Percentiles rank a stretch among this genome's conserved stretches.
phyloP scores from a whole-genome alignment of 2,797 vertebrate genomes.

The Sternotherus odoratus region DNA sequence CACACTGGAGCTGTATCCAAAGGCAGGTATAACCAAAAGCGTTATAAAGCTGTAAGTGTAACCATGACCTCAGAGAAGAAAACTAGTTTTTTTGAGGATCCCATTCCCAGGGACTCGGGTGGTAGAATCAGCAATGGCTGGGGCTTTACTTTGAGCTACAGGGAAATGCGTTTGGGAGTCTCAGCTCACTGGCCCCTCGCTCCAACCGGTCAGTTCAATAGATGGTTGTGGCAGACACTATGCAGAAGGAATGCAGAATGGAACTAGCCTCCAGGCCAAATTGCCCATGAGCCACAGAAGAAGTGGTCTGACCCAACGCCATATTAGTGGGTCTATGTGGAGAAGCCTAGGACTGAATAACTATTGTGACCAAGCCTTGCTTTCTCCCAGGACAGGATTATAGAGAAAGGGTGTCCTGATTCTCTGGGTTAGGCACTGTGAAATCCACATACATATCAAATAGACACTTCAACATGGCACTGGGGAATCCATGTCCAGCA shows the following conservation, averaged over 20 bases:
- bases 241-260: neutral
- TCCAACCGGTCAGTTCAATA: neutral
- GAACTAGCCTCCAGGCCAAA: neutral
- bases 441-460: neutral
- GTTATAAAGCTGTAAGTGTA: no score
- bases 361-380: neutral
- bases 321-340: no score
- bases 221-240: neutral
- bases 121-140: neutral
- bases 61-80: no score
- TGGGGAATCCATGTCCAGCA: neutral
- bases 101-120: neutral
- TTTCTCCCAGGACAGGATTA: neutral
- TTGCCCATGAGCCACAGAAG: neutral
- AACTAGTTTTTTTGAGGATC: neutral
- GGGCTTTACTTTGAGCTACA: neutral
- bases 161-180: neutral
- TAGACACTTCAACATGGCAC: neutral
- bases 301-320: no score
- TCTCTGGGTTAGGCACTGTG: neutral
- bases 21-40: no score
- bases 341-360: neutral
- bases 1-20: no score
- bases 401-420: neutral
- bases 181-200: neutral